Evolutionary conservation across 2,888 invertebrate genomes (phyloP).

Genomic region (Amblyteles armatorius): DNA sequence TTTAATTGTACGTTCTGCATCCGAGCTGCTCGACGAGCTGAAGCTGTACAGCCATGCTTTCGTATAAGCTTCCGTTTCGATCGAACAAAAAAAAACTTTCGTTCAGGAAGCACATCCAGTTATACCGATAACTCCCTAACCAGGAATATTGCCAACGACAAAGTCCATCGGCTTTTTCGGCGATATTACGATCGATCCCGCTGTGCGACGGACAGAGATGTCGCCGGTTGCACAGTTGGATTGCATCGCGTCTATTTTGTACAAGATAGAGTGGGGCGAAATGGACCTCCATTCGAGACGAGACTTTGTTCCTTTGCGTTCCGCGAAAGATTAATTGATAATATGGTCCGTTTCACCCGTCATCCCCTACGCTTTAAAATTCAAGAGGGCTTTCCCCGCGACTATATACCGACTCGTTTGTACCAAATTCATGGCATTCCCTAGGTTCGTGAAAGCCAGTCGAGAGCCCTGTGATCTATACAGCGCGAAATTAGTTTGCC

Average conservation of each 20-base stretch:
- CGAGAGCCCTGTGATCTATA: not conserved
- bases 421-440: not conserved
- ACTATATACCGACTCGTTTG: not conserved
- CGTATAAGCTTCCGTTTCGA: not conserved
- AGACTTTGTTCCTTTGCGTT: not conserved
- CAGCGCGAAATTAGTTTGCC: not conserved
- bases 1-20: not conserved
- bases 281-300: not conserved
- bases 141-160: conserved; percentile 2
- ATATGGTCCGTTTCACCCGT: not conserved
- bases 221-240: not conserved
- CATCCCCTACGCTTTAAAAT: not conserved
- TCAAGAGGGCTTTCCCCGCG: not conserved
- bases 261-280: not conserved
- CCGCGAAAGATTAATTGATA: not conserved
- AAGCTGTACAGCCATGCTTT: not conserved
- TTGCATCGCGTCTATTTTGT: not conserved
- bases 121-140: not conserved
- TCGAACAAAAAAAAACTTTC: not conserved
- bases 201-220: not conserved
- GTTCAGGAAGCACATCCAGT: not conserved
- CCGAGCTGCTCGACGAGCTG: not conserved
- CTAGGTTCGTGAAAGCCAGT: not conserved
- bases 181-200: not conserved
- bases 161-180: not conserved